Base-by-base conservation (phyloP, 2,888 invertebrate species). In the Latheticus oryzae region DNA sequence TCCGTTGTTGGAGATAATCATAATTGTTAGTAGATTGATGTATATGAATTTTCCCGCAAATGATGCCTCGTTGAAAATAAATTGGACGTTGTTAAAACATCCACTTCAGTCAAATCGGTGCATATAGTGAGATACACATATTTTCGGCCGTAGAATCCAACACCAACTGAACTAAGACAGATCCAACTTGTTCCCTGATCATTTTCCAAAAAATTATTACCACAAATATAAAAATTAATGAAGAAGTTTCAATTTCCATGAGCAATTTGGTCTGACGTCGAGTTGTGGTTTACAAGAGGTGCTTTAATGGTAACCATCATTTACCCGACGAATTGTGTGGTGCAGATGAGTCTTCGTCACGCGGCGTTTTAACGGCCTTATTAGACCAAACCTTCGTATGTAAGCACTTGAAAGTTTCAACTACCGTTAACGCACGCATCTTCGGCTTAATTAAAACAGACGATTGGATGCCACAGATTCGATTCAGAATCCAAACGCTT, bases 401-500 rank as follows among this genome's bases (percentile, higher is more conserved):
- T 32, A 37, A 15, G 37, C 30, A 21, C 54, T 54, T 51, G 28
- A 45, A 47, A 47, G 35, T 47, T 54, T 45, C 42, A 50, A 50
- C 23, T 5, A 38, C 3, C 17, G 38, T 30, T 38, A 15, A 17
- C 35, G 9, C 19, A 9, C 8, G 33, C 26, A 28, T 32, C 45
- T 47, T 33, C 17, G 19, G 21, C 24, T 51, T 56, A 58, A 58
- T 47, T 59, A 55, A 52, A 52, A 38, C 42, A 3, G 37, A 8
- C 26, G 21, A 38, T 19, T 26, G n/a, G 17, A 23, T 21, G 17
- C 52, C 24, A 33, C 11, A 35, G 60, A 48, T 67, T 76, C 79
- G 92, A 91, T 91, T 91, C 90, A 92, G 92, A 92, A 92, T 91
- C 91, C 92, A 90, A 91, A 93, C 92, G 92, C 92, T 92, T 93